Base-by-base conservation (phyloP, 1,140 invertebrate genomes). In the Melipona quadrifasciata region DNA sequence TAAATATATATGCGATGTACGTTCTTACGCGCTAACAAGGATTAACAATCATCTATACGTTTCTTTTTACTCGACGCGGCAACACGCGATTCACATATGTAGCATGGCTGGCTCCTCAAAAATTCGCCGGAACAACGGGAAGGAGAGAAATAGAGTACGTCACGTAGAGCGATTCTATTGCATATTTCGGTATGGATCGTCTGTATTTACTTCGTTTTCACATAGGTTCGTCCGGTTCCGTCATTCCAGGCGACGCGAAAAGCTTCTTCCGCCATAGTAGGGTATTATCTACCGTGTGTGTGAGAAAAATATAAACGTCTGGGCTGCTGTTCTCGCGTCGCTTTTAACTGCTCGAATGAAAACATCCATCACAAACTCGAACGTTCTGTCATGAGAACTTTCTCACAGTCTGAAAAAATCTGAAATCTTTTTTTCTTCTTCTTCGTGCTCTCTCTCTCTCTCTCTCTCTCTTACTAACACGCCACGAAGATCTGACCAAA, bases 21-120 rank as follows among this genome's bases (percentile, higher is more conserved):
- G 91, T 89, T 91, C 90, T 93, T 93, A 93, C 78, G 91, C 70
- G 87, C 91, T 93, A 93, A 88, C 88, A 91, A 93, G 88, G 88
- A 92, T 92, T 91, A 92, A 91, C 89, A 89, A 91, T 90, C 64
- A 61, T 14, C 89, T 90, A 91, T 90, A 91, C 89, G 64, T 88
- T n/a, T 89, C 84, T 84, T 67, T 55, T 76, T 24, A 10, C 11
- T 61, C 58, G 24, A 89, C 86, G 87, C 84, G 89, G 91, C 91
- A 86, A 88, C 86, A 75, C 55, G 57, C 51, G 21, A 24, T 70
- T 55, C 51, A 65, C 57, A 58, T 47, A 17, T 57, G 57, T 72
- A 71, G 24, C 31, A 12, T 80, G 58, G 47, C 71, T 65, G 70
- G 47, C 58, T 81, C 57, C 51, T 75, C 55, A 68, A 85, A 47